Conservation (phyloP, 2,888 invertebrate species). For the Drosophila aldrichi region DNA sequence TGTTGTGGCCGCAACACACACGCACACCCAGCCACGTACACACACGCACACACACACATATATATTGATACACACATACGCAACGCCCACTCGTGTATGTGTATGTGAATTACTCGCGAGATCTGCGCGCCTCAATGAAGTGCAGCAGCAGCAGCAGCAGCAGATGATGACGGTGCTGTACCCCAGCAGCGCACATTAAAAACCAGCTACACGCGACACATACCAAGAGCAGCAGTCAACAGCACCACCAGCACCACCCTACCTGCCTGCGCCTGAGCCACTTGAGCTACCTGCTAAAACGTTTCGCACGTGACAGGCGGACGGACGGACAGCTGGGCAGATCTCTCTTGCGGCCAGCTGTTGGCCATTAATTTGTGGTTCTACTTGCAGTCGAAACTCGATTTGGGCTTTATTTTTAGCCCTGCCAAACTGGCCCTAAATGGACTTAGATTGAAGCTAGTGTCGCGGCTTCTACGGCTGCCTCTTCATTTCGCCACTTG, state of each 20-base stretch:
- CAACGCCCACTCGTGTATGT: constrained; percentile 57
- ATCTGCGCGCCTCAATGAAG: constrained; percentile 56
- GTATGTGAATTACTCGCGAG: constrained; percentile 57
- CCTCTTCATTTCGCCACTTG: constrained; percentile 1
- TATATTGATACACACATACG: constrained; percentile 10
- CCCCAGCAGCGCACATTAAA: constrained; percentile 37
- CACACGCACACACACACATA: constrained; percentile 2
- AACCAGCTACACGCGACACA: constrained; percentile 37
- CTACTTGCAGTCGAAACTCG: constrained; percentile 9
- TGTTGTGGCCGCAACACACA: constrained; percentile 46
- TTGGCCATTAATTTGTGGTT: not conserved
- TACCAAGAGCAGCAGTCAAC: constrained; percentile 9
- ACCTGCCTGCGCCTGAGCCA: not conserved
- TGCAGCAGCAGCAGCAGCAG: constrained; percentile 49
- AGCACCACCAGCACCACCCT: constrained; percentile 29
- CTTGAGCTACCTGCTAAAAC: constrained; percentile 32
- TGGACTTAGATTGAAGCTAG: constrained; percentile 49
- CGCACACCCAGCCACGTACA: not conserved
- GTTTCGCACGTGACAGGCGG: constrained; percentile 51
- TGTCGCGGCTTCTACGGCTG: not conserved
- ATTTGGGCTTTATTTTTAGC: constrained; percentile 41
- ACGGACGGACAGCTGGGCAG: not conserved
- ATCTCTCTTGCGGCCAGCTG: not conserved
- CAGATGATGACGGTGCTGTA: constrained; percentile 71
- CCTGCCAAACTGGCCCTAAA: constrained; percentile 53